phyloP scores from a whole-genome alignment of 2,888 invertebrate species.

The Conops quadrifasciatus region DNA sequence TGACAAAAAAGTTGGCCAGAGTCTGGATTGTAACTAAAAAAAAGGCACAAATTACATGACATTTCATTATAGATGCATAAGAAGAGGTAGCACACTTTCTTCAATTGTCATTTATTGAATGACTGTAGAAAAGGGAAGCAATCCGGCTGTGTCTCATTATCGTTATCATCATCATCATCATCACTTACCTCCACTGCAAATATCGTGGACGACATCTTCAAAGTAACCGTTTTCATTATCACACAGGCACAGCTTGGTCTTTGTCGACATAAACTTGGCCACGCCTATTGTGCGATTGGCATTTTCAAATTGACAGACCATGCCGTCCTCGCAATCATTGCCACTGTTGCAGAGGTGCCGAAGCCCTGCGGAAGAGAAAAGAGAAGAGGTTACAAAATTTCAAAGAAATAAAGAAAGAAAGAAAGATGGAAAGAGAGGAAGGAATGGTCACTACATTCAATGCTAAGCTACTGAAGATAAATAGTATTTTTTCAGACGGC shows the following conservation, averaged over 20 bases:
- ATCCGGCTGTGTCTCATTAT: too few relatives aligned
- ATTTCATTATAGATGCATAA: neutral
- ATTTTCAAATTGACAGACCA: constrained; percentile 71
- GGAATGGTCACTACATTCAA: too few relatives aligned
- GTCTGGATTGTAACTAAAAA: constrained; percentile 52
- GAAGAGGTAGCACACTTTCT: too few relatives aligned
- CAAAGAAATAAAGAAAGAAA: neutral
- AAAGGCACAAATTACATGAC: constrained; percentile 20
- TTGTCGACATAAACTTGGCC: constrained; percentile 62
- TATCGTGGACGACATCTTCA: constrained; percentile 69
- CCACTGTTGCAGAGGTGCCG: constrained; percentile 70
- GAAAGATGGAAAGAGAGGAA: too few relatives aligned
- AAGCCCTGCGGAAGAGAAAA: constrained; percentile 52
- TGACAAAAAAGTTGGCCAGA: constrained; percentile 52
- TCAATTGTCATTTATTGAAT: too few relatives aligned
- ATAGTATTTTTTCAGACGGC: too few relatives aligned
- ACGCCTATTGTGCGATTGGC: constrained; percentile 66
- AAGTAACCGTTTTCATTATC: constrained; percentile 71
- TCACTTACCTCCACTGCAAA: constrained; percentile 69
- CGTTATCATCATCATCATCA: too few relatives aligned
- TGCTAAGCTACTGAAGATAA: too few relatives aligned
- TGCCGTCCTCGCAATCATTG: constrained; percentile 73
- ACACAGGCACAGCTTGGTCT: constrained; percentile 71
- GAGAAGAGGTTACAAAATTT: too few relatives aligned
- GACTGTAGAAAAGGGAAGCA: too few relatives aligned